Evolutionary conservation across 2,888 invertebrate genomes (phyloP), one percentile per base, ranked within the genome.

Genomic region (Strigamia crassipes): DNA sequence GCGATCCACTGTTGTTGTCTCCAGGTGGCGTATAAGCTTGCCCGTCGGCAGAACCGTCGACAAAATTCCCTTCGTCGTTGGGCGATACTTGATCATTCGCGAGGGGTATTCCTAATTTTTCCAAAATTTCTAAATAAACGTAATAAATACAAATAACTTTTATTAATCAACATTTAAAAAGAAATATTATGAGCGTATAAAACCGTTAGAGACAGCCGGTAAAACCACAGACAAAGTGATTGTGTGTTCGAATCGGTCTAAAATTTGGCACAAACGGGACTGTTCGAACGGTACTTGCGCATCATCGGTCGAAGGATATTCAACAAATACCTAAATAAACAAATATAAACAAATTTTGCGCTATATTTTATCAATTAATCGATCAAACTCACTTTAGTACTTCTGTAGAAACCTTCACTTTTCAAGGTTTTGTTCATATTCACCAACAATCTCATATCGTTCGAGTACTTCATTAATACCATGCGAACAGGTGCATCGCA

Each of bases 171-270:
- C 27, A 27, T n/a, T 23, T 18, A 79, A 27, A 73, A 51, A 27
- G 1, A 27, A 2, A 51, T 51, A 79, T 13, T 79, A 6, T n/a
- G 12, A 61, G 27, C 27, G 6, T 78, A 15, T 61, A 87, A 87
- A 89, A 90, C 91, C 90, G 87, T 90, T 89, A 86, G 90, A 91
- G 21, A 90, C 90, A 84, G 91, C 90, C 13, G 93, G 93, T 83
- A 93, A 89, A 84, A 90, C 88, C 80, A 93, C 87, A 85, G 90
- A 90, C 82, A 93, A 87, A 84, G 91, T 90, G 83, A 92, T 91
- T 77, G 93, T 90, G 86, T 91, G 89, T 84, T 90, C 90, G 85
- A 92, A 91, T 82, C 91, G 89, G 83, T 91, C 90, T 41, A 91
- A 89, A 83, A 91, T 86, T 84, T 88, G 88, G 84, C 89, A 89